These are phyloP conservation scores for Neodiprion fabricii DNA, from an alignment of 1,140 invertebrate species.

Conservation along the genomic window DNA sequence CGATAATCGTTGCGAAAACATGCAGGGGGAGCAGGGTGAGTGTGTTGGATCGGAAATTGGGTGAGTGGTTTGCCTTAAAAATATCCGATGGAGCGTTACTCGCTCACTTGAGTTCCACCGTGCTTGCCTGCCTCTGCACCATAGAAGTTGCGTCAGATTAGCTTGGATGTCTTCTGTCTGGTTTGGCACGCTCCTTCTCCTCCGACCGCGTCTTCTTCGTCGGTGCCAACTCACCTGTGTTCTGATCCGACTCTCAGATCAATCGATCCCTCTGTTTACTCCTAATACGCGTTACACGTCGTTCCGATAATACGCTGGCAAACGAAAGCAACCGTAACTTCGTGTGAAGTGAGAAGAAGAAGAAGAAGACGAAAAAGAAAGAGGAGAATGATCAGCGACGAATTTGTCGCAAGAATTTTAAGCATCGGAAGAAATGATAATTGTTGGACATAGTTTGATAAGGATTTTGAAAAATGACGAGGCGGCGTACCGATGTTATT, in stretches of 20 bases:
- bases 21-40: too few species aligned
- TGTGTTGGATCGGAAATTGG: slow-evolving; percentile 10
- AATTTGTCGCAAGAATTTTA: too few species aligned
- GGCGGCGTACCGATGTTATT: too few species aligned
- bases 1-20: slow-evolving; percentile 7
- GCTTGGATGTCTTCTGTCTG: slow-evolving; percentile 44
- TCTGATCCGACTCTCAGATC: neutral
- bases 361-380: too few species aligned
- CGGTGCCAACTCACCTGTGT: slow-evolving; percentile 18
- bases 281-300: too few species aligned
- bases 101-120: slow-evolving; percentile 15
- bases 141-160: neutral
- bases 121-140: neutral
- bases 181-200: slow-evolving; percentile 38
- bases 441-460: too few species aligned
- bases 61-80: slow-evolving; percentile 26
- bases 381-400: too few species aligned
- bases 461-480: too few species aligned
- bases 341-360: too few species aligned
- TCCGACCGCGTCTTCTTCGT: neutral
- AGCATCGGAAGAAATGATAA: too few species aligned
- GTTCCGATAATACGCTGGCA: too few species aligned
- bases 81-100: slow-evolving; percentile 40
- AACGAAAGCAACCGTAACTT: too few species aligned
- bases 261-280: neutral